Conservation (phyloP, 2,888 invertebrate species). For the Dascillus cervinus region DNA sequence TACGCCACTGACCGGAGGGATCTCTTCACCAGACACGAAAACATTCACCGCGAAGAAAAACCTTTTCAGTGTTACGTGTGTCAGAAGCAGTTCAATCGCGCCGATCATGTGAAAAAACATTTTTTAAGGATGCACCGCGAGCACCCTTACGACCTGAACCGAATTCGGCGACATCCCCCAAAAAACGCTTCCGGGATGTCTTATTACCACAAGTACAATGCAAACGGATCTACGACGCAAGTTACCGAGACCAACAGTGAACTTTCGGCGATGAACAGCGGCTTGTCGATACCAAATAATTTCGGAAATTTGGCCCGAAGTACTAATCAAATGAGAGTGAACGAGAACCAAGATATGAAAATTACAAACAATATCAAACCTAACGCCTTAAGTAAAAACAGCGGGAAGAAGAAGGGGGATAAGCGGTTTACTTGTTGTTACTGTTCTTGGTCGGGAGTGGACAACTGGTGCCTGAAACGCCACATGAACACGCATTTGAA, state of each 20-base stretch:
- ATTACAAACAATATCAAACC: slow-evolving; percentile 19
- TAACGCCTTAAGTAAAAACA: slow-evolving; percentile 27
- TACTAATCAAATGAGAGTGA: slow-evolving; percentile 21
- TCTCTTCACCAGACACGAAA: slow-evolving; percentile 85
- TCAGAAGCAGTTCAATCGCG: slow-evolving; percentile 86
- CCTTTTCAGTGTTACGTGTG: slow-evolving; percentile 92
- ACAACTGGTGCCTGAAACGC: slow-evolving; percentile 89
- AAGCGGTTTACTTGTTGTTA: slow-evolving; percentile 67
- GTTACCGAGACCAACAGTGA: slow-evolving; percentile 27
- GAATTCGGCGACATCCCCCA: slow-evolving; percentile 61
- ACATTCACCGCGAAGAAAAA: slow-evolving; percentile 88
- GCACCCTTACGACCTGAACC: slow-evolving; percentile 76
- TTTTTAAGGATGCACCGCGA: slow-evolving; percentile 88
- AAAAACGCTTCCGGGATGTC: slow-evolving; percentile 51
- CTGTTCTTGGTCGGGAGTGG: slow-evolving; percentile 87
- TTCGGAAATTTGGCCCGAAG: slow-evolving; percentile 30
- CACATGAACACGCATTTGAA: slow-evolving; percentile 90
- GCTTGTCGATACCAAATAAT: slow-evolving; percentile 34
- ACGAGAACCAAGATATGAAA: slow-evolving; percentile 28
- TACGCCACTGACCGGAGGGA: slow-evolving; percentile 89
- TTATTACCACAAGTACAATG: slow-evolving; percentile 42
- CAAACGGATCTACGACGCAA: slow-evolving; percentile 19
- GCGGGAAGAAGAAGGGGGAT: slow-evolving; percentile 40
- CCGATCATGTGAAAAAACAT: slow-evolving; percentile 92
- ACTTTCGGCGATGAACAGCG: slow-evolving; percentile 16